A percentile compares a stretch with the other conserved stretches of the same genome.
Evolutionary conservation across 2,797 vertebrate genomes (phyloP).

Genomic region (Silurus lanzhouensis): DNA sequence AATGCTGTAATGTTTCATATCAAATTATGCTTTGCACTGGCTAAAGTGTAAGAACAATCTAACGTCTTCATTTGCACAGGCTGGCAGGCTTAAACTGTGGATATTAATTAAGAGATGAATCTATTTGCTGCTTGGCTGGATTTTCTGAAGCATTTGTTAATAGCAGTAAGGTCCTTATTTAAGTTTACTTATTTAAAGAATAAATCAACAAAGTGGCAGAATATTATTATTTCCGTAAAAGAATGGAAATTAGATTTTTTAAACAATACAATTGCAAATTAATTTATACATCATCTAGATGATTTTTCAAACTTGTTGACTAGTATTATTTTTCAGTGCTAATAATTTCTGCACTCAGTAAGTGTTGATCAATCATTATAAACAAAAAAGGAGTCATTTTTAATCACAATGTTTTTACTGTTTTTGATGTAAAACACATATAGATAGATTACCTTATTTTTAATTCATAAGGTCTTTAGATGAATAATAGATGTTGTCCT

Average conservation of each 20-base stretch:
- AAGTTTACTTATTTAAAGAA: conserved; percentile 8
- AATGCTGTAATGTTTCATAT: conserved; percentile 56
- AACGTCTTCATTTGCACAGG: conserved; percentile 47
- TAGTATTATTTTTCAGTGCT: not conserved
- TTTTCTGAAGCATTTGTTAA: conserved; percentile 20
- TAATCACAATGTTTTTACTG: conserved; percentile 62
- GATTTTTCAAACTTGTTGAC: not conserved
- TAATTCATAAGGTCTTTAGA: conserved; percentile 76
- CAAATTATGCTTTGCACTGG: conserved; percentile 52
- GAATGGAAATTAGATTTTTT: not conserved
- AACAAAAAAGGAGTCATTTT: conserved; percentile 15
- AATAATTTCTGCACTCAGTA: not conserved
- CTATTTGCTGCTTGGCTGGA: conserved; percentile 41
- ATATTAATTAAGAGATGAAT: conserved; percentile 50
- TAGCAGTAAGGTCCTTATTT: conserved; percentile 31
- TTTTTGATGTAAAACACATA: conserved; percentile 74
- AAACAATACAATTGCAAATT: not conserved
- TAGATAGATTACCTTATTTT: conserved; percentile 71
- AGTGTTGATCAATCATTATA: not conserved
- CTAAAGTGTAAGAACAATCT: conserved; percentile 43
- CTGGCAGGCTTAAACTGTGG: conserved; percentile 28
- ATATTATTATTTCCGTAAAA: not conserved
- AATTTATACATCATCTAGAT: not conserved
- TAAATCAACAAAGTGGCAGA: not conserved
- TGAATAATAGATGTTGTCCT: conserved; percentile 78